Conservation (phyloP, 1,140 invertebrate species). For the Lasioglossum albipes region DNA sequence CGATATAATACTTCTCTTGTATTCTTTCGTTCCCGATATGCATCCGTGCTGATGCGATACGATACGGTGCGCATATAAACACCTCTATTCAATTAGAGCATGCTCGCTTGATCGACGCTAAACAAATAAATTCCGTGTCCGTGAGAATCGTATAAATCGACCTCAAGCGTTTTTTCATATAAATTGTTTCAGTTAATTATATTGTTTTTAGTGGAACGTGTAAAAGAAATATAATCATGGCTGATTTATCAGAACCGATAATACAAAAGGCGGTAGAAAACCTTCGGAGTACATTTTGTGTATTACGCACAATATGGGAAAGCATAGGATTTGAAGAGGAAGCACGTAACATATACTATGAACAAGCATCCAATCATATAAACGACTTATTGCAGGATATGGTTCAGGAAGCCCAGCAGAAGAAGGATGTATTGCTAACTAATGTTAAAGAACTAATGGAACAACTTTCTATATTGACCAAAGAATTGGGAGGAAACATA, state of each 20-base stretch:
- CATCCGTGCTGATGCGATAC: too few species aligned
- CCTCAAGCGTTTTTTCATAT: neutral
- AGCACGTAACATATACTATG: constrained; percentile 40
- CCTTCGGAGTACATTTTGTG: neutral
- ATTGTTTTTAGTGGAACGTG: neutral
- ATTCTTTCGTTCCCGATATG: too few species aligned
- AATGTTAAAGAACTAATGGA: constrained; percentile 63
- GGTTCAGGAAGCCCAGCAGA: constrained; percentile 66
- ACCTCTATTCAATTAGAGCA: too few species aligned
- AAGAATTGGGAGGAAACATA: constrained; percentile 65
- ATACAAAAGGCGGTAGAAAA: neutral
- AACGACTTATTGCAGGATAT: constrained; percentile 69
- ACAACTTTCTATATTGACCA: constrained; percentile 54
- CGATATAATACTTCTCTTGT: too few species aligned
- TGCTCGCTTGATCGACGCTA: too few species aligned
- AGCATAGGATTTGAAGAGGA: constrained; percentile 57
- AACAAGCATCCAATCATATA: constrained; percentile 58
- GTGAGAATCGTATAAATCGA: too few species aligned
- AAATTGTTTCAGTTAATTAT: neutral
- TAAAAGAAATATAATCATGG: constrained; percentile 17
- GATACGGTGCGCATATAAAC: too few species aligned
- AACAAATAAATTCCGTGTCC: too few species aligned
- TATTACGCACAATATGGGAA: constrained; percentile 60
- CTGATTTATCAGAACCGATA: neutral
- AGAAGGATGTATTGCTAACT: constrained; percentile 58